Base-by-base conservation (phyloP, 2,797 vertebrate genomes). In the Sphenodon punctatus region DNA sequence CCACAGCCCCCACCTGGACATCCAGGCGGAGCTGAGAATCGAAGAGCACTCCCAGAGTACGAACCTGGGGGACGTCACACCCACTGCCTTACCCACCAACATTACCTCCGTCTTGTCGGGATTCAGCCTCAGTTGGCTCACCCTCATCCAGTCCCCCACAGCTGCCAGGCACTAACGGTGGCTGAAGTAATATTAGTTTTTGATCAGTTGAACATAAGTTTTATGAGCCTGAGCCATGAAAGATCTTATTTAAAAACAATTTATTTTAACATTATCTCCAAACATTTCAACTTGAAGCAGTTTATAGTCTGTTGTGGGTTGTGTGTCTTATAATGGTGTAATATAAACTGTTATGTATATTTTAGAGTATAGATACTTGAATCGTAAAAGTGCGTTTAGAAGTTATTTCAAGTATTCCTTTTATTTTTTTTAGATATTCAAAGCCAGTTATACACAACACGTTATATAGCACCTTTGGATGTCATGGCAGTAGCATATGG, bases 251-350 rank as follows among this genome's bases (percentile, higher is more conserved):
- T 34, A 34, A 6, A 20, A 5, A 36, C 19, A 56, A 20, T 17
- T 56, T 20, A 32, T 34, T 11, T 56, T 53, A 34, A 19, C 56
- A 10, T 20, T 56, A 32, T 56, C 17, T 51, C 27, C 10, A 6
- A 12, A 32, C 20, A 36, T 55, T 32, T 34, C 32, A 20, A 19
- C 20, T 10, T 34, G 34, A 6, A 15, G 41, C 27, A 1, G 12
- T 36, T 5, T 4, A 14, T 49, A 15, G 30, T 88, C 36, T 27
- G 22, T 1, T 43, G 36, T 63, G 42, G 10, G 43, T 32, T 32
- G 1, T 1, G 42, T 56, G 5, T n/a, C 4, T 14, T 41, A 27
- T 34, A 38, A 1, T 1, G 14, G 8, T 25, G 38, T 22, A 72
- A 32, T 58, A 6, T 9, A 38, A 13, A 41, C 9, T 17, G 2